Base-by-base conservation (phyloP, 2,888 invertebrate genomes). In the Cyrtodaria siliqua region DNA sequence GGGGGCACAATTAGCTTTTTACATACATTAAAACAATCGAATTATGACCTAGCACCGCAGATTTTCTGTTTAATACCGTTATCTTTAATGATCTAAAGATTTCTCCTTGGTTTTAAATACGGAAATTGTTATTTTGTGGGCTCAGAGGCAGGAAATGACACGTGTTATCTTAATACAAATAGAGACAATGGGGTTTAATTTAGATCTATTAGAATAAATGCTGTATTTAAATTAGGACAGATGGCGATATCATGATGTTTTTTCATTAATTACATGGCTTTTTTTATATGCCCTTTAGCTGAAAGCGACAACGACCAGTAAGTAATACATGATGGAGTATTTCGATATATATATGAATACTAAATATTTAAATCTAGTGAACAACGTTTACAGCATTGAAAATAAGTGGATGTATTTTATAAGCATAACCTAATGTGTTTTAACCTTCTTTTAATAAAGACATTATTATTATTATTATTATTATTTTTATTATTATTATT, bases 11-110 rank as follows among this genome's bases (percentile, higher is more conserved):
- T 50, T 60, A 20, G 68, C 68, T 69, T 69, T 69, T 69, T 69
- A 69, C 68, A 60, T 69, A 69, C 53, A 69, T 69, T 60, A 53
- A 61, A 27, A 69, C 60, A 52, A 38, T 18, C 57, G 50, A 18
- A 56, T 38, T 56, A 49, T 47, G 24, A 50, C 26, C 47, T 24
- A 12, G 29, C 49, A 2, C 14, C 52, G 18, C 27, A 6, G 38
- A 59, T 52, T 52, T 40, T 50, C 40, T 40, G 57, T 59, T 40
- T 59, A 40, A 57, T 50, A 26, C 38, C 24, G 27, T 26, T 44
- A 56, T 64, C 44, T 18, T 18, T n/a, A n/a, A n/a, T n/a, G n/a
- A 59, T 67, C 67, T 18, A 24, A 33, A 16, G 12, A 52, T 38
- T 42, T 67, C 40, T 18, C 18, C 20, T 8, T 26, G 33, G 20